Evolutionary conservation across 2,113 vertebrate species (phyloP).

Genomic region (Polypterus senegalus): DNA sequence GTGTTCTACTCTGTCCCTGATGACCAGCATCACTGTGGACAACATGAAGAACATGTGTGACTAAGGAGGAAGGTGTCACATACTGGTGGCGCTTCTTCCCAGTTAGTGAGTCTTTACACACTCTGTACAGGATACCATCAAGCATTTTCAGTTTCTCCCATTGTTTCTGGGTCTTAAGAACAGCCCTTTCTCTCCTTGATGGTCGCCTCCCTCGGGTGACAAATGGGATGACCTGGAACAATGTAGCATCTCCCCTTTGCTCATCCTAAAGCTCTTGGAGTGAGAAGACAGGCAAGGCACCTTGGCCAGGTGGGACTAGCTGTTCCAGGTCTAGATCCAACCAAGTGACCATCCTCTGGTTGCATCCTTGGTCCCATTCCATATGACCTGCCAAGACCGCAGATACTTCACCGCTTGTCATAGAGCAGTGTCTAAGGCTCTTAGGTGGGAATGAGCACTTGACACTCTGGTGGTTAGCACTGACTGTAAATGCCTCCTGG

Average conservation of each 20-base stretch:
- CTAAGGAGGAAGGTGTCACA: neutral
- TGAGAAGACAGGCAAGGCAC: slow-evolving; percentile 6
- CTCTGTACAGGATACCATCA: slow-evolving; percentile 8
- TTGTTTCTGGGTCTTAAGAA: slow-evolving; percentile 12
- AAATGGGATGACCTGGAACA: slow-evolving; percentile 6
- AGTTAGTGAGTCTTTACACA: slow-evolving; percentile 4
- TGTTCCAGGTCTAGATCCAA: slow-evolving; percentile 14
- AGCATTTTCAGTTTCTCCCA: slow-evolving; percentile 8
- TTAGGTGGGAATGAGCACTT: neutral
- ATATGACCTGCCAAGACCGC: slow-evolving; percentile 14
- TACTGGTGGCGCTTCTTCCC: neutral
- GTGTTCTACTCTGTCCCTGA: too few species aligned
- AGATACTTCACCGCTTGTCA: neutral
- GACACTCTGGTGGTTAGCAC: neutral
- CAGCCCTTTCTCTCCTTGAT: slow-evolving; percentile 7
- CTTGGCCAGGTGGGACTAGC: slow-evolving; percentile 5
- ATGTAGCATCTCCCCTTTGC: slow-evolving; percentile 3
- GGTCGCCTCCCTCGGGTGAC: neutral
- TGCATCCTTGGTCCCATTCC: slow-evolving; percentile 6
- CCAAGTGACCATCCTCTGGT: slow-evolving; percentile 1
- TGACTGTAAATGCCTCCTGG: slow-evolving; percentile 11
- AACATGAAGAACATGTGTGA: neutral
- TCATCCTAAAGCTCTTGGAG: slow-evolving; percentile 4
- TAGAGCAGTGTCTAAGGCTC: neutral
- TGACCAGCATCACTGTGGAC: neutral